These are phyloP conservation scores for Lepidurus packardi DNA, from an alignment of 1,140 invertebrate genomes.

Conservation along the genomic window DNA sequence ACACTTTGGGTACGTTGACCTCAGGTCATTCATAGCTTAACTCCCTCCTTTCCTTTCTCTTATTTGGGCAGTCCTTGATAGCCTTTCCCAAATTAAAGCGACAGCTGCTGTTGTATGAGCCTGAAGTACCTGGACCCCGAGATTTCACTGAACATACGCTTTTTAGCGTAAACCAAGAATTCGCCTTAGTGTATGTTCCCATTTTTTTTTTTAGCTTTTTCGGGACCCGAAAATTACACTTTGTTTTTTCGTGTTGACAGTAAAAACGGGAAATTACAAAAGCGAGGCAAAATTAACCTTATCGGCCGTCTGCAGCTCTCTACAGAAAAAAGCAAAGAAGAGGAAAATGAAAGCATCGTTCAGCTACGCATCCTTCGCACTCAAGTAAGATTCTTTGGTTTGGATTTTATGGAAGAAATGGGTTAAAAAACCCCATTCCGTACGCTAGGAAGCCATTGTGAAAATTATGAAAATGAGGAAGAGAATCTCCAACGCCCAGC, in stretches of 20 bases:
- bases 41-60: slow-evolving; percentile 34
- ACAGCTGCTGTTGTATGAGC: slow-evolving; percentile 77
- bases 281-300: slow-evolving; percentile 88
- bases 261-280: slow-evolving; percentile 91
- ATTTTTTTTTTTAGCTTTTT: slow-evolving; percentile 27
- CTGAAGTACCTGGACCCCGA: slow-evolving; percentile 74
- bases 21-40: background rate
- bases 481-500: slow-evolving; percentile 81
- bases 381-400: slow-evolving; percentile 51
- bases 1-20: slow-evolving; percentile 73
- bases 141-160: slow-evolving; percentile 88
- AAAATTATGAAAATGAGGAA: slow-evolving; percentile 99
- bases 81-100: slow-evolving; percentile 95
- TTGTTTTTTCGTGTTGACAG: slow-evolving; percentile 45
- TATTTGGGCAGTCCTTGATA: slow-evolving; percentile 65
- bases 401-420: background rate
- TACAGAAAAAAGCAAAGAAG: slow-evolving; percentile 90
- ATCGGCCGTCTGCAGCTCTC: slow-evolving; percentile 90
- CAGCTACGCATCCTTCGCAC: slow-evolving; percentile 86
- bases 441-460: slow-evolving; percentile 95
- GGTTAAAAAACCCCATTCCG: background rate
- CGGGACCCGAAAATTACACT: slow-evolving; percentile 10
- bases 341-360: slow-evolving; percentile 96
- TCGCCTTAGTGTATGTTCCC: slow-evolving; percentile 65
- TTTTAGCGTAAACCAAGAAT: slow-evolving; percentile 97